Base-by-base conservation (phyloP, 2,888 invertebrate species). In the Siphonodentalium dalli region DNA sequence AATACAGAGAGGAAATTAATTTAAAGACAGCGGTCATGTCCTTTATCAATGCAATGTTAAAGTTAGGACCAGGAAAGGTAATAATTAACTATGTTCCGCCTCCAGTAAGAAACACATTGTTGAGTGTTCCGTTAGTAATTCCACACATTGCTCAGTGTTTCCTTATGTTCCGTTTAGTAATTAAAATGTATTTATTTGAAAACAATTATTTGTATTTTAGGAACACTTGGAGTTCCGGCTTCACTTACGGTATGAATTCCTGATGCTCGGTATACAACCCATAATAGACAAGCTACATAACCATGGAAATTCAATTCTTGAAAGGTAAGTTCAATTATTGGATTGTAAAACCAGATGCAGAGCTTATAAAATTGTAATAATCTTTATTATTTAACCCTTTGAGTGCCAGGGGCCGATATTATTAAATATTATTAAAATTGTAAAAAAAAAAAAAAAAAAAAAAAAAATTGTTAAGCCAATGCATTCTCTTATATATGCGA, bases 1-100 rank as follows among this genome's bases (percentile, higher is more conserved):
- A 91, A 15, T 96, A 95, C 79, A 86, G 91, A 24, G 96, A 97
- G 69, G 95, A 96, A 81, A 88, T 97, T 3, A 91, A 91, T 39
- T 84, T 98, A 0, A 96, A 97, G 84, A 96, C 96, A 0, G 96
- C 97, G 26, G 92, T 97, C 63, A 95, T 98, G 95, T 96, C 95
- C 3, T 95, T 98, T 75, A 89, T 98, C 47, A 98, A 98, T 76
- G 97, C 97, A 3, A 92, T 97, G 0, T 85, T 98, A 23, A 94
- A 94, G 80, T 97, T 95, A 75, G 98, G 97, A 0, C 90, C 94
- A 0, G 97, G 97, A 0, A 93, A 97, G 80, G n/a, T n/a, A n/a
- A n/a, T n/a, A n/a, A n/a, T n/a, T n/a, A n/a, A n/a, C n/a, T n/a
- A n/a, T n/a, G n/a, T n/a, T n/a, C n/a, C n/a, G n/a, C n/a, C n/a